A percentile compares a stretch with the other conserved stretches of the same genome.
phyloP scores from a whole-genome alignment of 2,113 vertebrate species.

The Pseudorasbora parva region DNA sequence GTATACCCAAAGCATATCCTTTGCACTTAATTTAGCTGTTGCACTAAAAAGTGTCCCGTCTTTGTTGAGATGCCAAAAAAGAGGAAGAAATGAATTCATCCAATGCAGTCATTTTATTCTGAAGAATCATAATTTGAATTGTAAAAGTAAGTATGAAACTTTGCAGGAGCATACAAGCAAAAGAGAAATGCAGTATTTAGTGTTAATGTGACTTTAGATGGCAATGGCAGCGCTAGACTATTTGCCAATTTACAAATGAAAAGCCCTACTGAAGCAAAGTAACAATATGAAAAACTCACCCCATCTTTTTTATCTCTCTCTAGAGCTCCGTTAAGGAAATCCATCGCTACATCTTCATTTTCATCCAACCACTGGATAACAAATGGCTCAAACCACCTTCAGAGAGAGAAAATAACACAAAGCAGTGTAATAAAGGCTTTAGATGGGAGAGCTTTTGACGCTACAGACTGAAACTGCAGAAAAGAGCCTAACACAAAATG shows the following conservation, averaged over 20 bases:
- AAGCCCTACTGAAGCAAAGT: not conserved
- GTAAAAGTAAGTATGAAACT: not conserved
- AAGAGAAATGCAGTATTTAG: not conserved
- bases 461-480: not conserved
- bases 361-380: constrained; percentile 99
- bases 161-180: not conserved
- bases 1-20: not conserved
- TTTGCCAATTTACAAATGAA: not conserved
- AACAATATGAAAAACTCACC: constrained; percentile 70
- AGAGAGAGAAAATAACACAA: constrained; percentile 25
- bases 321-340: constrained; percentile 94
- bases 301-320: constrained; percentile 98
- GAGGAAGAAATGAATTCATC: not conserved
- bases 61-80: not conserved
- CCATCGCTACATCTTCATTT: constrained; percentile 96
- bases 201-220: not conserved
- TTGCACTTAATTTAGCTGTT: not conserved
- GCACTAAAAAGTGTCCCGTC: not conserved
- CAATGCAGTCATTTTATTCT: not conserved
- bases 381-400: constrained; percentile 98
- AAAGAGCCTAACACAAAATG: not conserved
- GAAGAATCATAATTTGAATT: too few relatives aligned
- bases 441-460: not conserved
- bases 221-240: not conserved
- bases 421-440: constrained; percentile 14